These are phyloP conservation scores for Urocolius indicus DNA, from an alignment of 2,113 vertebrate species.

Conservation along the genomic window DNA sequence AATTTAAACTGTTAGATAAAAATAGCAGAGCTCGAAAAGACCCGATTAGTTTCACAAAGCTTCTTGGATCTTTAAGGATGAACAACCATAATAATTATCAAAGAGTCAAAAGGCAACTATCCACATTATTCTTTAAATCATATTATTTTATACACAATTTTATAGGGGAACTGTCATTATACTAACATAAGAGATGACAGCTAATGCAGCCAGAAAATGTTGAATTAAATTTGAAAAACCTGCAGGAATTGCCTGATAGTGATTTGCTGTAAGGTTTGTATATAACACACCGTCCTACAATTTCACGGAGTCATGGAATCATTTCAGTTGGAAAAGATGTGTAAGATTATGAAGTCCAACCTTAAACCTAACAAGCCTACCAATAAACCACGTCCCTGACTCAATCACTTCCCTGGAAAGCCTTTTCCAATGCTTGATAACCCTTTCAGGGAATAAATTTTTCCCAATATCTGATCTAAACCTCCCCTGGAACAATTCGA, in stretches of 20 bases:
- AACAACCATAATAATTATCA: background rate
- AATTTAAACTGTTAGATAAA: background rate
- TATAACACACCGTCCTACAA: rapidly evolving
- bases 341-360: background rate
- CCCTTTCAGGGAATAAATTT: background rate
- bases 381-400: background rate
- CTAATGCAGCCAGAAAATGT: background rate
- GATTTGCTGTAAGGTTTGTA: background rate
- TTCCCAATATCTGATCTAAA: background rate
- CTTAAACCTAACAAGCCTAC: background rate
- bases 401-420: background rate
- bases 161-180: background rate
- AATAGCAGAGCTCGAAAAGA: background rate
- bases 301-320: background rate
- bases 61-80: background rate
- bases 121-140: background rate
- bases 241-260: background rate
- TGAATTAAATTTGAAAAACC: background rate
- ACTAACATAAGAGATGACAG: background rate
- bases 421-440: background rate
- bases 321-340: background rate
- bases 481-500: background rate
- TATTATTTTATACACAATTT: background rate
- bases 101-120: background rate
- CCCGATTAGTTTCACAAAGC: background rate